phyloP scores from a whole-genome alignment of 2,113 vertebrate species.

The Dasyprocta punctata region DNA sequence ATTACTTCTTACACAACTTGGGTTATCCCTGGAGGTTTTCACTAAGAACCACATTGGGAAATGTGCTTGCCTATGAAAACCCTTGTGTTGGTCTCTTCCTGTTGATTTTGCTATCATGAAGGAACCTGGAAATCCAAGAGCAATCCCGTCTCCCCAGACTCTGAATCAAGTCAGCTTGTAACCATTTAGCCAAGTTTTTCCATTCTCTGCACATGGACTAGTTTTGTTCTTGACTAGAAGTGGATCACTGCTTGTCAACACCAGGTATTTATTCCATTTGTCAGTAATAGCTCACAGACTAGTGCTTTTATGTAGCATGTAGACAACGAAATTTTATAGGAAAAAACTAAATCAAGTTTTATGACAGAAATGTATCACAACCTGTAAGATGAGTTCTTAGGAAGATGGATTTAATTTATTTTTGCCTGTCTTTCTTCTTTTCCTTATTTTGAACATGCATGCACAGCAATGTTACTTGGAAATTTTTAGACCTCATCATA shows the following conservation, averaged over 20 bases:
- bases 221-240: neutral
- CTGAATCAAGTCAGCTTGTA: neutral
- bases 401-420: neutral
- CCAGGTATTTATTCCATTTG: neutral
- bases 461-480: neutral
- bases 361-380: neutral
- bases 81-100: neutral
- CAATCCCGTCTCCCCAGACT: neutral
- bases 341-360: neutral
- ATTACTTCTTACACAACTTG: neutral
- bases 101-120: neutral
- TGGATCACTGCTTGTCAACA: neutral
- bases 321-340: neutral
- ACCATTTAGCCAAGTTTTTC: neutral
- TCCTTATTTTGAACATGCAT: neutral
- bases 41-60: neutral
- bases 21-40: neutral
- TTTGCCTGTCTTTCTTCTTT: neutral
- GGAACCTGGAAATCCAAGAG: neutral
- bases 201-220: neutral
- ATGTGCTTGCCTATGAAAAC: neutral
- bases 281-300: neutral
- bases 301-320: neutral
- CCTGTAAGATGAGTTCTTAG: constrained; percentile 11
- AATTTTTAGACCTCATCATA: neutral